phyloP scores from a whole-genome alignment of 2,113 vertebrate species.

The Sinocyclocheilus anshuiensis region DNA sequence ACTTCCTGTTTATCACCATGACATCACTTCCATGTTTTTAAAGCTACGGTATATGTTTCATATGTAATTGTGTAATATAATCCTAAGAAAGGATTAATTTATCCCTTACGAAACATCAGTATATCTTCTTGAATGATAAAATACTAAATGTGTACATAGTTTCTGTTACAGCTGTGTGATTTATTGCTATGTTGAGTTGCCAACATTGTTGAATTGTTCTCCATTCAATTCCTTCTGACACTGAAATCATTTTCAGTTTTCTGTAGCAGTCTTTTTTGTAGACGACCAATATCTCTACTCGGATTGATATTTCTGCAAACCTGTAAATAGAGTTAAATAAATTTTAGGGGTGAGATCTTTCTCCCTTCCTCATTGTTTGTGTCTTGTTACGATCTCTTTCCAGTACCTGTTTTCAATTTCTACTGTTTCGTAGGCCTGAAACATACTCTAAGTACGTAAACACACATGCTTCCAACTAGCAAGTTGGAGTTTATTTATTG shows the following conservation, averaged over 20 bases:
- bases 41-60: constrained; percentile 48
- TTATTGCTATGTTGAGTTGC: constrained; percentile 65
- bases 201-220: constrained; percentile 66
- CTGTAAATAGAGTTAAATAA: constrained; percentile 74
- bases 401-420: not conserved
- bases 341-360: constrained; percentile 69
- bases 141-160: constrained; percentile 68
- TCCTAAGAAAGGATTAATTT: constrained; percentile 65
- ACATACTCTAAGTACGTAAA: not conserved
- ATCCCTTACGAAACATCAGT: constrained; percentile 58
- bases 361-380: constrained; percentile 22
- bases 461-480: not conserved
- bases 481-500: not conserved
- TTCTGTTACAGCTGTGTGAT: constrained; percentile 28
- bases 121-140: constrained; percentile 52
- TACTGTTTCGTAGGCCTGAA: not conserved
- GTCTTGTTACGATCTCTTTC: constrained; percentile 9
- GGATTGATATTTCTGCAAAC: constrained; percentile 47
- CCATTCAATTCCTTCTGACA: constrained; percentile 42
- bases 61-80: constrained; percentile 65
- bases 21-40: constrained; percentile 39
- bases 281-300: constrained; percentile 43
- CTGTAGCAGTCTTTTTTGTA: constrained; percentile 52
- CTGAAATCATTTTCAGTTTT: constrained; percentile 48
- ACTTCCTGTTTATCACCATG: constrained; percentile 11